Conservation (phyloP, 2,113 vertebrate species). For the Gadus chalcogrammus region DNA sequence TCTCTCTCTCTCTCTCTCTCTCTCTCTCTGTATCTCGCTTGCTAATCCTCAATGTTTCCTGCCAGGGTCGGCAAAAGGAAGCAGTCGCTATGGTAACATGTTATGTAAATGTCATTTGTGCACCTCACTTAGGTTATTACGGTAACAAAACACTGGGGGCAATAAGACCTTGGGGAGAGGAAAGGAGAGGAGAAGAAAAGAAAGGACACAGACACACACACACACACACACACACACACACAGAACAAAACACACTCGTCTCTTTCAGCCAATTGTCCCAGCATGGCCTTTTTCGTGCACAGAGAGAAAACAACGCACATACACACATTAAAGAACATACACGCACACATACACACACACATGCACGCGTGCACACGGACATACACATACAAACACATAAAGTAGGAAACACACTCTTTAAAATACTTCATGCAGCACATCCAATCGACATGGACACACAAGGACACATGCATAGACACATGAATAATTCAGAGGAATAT, state of each 20-base stretch:
- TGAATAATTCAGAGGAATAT: conserved; percentile 47
- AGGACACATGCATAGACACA: conserved; percentile 7
- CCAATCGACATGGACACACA: too few species aligned
- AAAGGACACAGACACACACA: conserved; percentile 10
- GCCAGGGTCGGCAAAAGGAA: conserved; percentile 18
- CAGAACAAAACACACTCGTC: neutral
- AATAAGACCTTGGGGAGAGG: conserved; percentile 33
- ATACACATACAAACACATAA: neutral
- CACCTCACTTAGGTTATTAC: too few species aligned
- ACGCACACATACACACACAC: neutral
- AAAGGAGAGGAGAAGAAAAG: neutral
- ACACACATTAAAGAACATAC: neutral
- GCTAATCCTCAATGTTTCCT: neutral
- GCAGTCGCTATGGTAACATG: too few species aligned
- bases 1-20: neutral
- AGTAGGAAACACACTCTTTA: too few species aligned
- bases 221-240: conserved; percentile 7
- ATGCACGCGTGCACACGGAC: neutral
- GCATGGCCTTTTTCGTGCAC: neutral
- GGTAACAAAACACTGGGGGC: neutral
- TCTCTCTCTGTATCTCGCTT: neutral
- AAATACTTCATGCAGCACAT: too few species aligned
- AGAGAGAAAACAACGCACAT: too few species aligned
- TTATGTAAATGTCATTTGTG: too few species aligned
- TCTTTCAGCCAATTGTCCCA: neutral